phyloP scores from a whole-genome alignment of 2,888 invertebrate species.

The Neelides folsomi region DNA sequence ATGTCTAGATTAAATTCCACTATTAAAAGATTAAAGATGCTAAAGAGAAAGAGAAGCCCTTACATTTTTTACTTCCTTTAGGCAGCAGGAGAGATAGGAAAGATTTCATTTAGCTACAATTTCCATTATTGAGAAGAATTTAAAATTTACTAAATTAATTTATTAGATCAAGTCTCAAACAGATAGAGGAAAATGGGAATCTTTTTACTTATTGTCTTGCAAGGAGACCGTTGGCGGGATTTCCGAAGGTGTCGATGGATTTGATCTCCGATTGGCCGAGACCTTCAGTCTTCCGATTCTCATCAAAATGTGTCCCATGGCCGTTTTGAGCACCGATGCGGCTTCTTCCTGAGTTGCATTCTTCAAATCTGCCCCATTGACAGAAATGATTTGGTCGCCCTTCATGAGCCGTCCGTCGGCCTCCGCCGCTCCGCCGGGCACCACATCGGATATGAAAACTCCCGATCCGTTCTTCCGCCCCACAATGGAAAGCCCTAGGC shows the following conservation, averaged over 20 bases:
- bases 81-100: neutral
- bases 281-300: constrained; percentile 78
- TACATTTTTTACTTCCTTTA: neutral
- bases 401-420: constrained; percentile 71
- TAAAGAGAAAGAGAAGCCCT: constrained; percentile 6
- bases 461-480: constrained; percentile 63
- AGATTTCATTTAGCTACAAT: too few species aligned
- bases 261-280: constrained; percentile 33
- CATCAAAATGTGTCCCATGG: constrained; percentile 64
- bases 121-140: too few species aligned
- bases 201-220: constrained; percentile 16
- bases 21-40: neutral
- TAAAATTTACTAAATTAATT: neutral
- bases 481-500: constrained; percentile 73
- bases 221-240: constrained; percentile 2
- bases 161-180: neutral
- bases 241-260: constrained; percentile 19
- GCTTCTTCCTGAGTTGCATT: constrained; percentile 64
- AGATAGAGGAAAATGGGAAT: neutral
- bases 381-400: constrained; percentile 50
- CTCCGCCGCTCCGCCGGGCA: constrained; percentile 70
- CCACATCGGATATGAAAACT: constrained; percentile 85
- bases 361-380: constrained; percentile 74
- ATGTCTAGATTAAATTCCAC: too few species aligned
- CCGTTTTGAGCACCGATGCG: constrained; percentile 76